A percentile compares a stretch with the other conserved stretches of the same genome.
Evolutionary conservation across 1,140 invertebrate species (phyloP).

Genomic region (Drosophila busckii): DNA sequence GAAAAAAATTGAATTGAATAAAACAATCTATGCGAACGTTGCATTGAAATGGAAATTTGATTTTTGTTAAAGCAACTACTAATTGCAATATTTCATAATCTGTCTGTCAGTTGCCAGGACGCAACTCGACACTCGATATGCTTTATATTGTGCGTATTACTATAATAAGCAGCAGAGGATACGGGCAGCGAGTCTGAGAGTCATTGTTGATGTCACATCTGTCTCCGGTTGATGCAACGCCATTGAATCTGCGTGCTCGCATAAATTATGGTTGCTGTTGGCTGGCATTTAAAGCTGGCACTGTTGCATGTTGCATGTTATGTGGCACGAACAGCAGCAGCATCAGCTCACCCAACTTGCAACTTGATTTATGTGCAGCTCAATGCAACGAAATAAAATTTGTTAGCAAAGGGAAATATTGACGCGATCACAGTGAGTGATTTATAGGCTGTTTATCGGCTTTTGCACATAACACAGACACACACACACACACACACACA

Average conservation of each 20-base stretch:
- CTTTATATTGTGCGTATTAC: no score
- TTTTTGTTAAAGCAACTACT: not conserved
- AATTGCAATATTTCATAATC: not conserved
- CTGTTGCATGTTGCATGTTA: constrained; percentile 34
- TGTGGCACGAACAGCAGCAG: constrained; percentile 9
- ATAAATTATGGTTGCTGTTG: constrained; percentile 61
- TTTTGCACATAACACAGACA: no score
- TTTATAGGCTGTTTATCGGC: constrained; percentile 64
- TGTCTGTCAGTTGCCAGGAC: not conserved
- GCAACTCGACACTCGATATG: constrained; percentile 3
- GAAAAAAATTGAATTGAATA: not conserved
- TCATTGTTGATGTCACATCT: constrained; percentile 62
- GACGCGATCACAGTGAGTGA: constrained; percentile 65
- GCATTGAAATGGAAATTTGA: no score
- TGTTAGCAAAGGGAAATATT: constrained; percentile 54
- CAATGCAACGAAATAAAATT: constrained; percentile 64
- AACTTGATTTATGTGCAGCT: constrained; percentile 56
- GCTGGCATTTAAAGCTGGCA: constrained; percentile 55
- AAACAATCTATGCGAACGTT: not conserved
- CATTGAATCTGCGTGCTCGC: constrained; percentile 30
- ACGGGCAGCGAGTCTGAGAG: constrained; percentile 12
- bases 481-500: no score
- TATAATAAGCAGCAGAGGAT: constrained; percentile 15
- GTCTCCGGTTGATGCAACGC: constrained; percentile 44
- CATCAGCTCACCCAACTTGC: constrained; percentile 16